phyloP scores from a whole-genome alignment of 1,140 invertebrate genomes.

The Plodia interpunctella region DNA sequence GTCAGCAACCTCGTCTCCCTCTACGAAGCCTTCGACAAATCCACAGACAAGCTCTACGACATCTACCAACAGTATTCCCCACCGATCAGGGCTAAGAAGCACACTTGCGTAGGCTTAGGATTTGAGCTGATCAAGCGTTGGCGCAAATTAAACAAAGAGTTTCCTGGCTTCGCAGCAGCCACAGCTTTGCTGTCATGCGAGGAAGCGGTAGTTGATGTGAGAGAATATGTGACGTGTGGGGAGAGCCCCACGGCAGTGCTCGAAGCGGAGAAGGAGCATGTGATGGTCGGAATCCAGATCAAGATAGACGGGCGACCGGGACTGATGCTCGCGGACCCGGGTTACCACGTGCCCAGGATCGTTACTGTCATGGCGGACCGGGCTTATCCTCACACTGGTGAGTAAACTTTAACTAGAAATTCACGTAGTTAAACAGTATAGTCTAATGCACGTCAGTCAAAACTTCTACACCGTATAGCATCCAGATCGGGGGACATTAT shows the following conservation, averaged over 20 bases:
- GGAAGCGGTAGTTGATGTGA: conserved; percentile 85
- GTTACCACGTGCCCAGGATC: conserved; percentile 91
- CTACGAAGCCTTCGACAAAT: conserved; percentile 82
- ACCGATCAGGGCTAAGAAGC: conserved; percentile 85
- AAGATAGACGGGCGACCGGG: conserved; percentile 84
- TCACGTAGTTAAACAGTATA: background rate
- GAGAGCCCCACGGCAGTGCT: conserved; percentile 77
- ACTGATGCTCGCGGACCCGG: conserved; percentile 89
- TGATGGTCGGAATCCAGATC: conserved; percentile 88
- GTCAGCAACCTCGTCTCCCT: conserved; percentile 90
- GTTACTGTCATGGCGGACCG: conserved; percentile 92
- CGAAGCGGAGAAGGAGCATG: conserved; percentile 91
- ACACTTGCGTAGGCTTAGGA: conserved; percentile 92
- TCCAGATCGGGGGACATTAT: no score
- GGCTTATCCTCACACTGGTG: conserved; percentile 89
- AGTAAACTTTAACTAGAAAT: conserved; percentile 17
- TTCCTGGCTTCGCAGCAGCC: conserved; percentile 81
- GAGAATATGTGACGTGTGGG: conserved; percentile 80
- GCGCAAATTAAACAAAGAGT: conserved; percentile 68
- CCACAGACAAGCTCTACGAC: conserved; percentile 33
- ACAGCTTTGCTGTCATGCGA: conserved; percentile 91
- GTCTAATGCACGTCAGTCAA: no score
- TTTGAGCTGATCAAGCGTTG: conserved; percentile 84
- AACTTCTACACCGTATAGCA: no score
- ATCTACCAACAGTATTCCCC: conserved; percentile 80